Evolutionary conservation across 2,113 vertebrate species (phyloP).

Genomic region (Thomomys bottae): DNA sequence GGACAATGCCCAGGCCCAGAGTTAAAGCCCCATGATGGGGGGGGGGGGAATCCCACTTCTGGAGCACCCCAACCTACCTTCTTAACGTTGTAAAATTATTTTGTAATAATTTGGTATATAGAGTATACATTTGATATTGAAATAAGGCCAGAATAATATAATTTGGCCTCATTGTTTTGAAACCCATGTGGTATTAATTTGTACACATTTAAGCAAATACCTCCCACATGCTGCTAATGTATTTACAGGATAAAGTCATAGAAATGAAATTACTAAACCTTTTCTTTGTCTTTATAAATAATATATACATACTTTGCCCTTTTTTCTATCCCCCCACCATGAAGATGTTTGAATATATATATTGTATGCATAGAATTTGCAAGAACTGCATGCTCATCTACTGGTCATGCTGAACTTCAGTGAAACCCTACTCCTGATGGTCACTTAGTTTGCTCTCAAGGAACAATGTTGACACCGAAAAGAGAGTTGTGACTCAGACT

Average conservation of each 20-base stretch:
- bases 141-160: conserved; percentile 38
- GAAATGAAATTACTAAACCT: conserved; percentile 7
- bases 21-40: no score
- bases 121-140: not conserved
- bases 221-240: not conserved
- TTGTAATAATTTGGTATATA: conserved; percentile 32
- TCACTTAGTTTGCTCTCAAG: not conserved
- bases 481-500: not conserved
- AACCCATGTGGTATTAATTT: not conserved
- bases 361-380: conserved; percentile 26
- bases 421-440: conserved; percentile 18
- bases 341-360: not conserved
- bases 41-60: no score
- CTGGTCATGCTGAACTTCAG: not conserved
- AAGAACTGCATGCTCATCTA: not conserved
- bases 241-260: conserved; percentile 45
- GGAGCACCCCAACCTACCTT: conserved; percentile 39
- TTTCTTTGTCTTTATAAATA: conserved; percentile 19
- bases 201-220: not conserved
- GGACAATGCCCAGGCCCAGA: no score
- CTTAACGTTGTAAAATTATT: conserved; percentile 26
- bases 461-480: not conserved
- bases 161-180: conserved; percentile 36
- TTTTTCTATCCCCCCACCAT: not conserved
- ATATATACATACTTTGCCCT: not conserved